These are phyloP conservation scores for Aphrocallistes beatrix DNA, from an alignment of 37 sponge, comb jelly and placozoan genomes.

Conservation along the genomic window DNA sequence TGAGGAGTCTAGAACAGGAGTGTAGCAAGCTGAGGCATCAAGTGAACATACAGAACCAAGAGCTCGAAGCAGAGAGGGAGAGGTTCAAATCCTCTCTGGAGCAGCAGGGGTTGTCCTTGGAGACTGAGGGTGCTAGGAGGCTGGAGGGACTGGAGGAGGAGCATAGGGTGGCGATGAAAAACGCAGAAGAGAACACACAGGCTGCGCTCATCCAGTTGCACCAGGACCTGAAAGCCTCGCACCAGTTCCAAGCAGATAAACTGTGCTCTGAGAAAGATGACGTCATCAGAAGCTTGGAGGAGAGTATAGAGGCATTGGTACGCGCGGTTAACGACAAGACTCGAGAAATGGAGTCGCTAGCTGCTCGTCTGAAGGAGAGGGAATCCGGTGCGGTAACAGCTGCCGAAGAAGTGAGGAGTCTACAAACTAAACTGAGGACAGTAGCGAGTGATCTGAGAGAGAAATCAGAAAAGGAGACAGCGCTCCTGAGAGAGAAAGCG, in stretches of 20 bases:
- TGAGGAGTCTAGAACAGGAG: background rate
- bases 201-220: background rate
- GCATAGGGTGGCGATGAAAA: background rate
- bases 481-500: background rate
- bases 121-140: background rate
- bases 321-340: background rate
- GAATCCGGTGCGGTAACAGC: background rate
- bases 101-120: background rate
- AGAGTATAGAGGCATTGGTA: background rate
- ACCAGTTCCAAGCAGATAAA: background rate
- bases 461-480: background rate
- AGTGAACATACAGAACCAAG: background rate
- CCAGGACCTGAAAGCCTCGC: background rate
- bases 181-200: constrained; percentile 9
- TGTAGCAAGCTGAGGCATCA: background rate
- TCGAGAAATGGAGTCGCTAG: background rate
- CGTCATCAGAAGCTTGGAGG: background rate
- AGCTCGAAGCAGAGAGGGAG: background rate
- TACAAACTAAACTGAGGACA: background rate
- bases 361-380: background rate
- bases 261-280: constrained; percentile 8
- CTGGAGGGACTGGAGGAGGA: background rate
- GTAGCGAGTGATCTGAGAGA: background rate
- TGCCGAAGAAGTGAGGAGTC: background rate
- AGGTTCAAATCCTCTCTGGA: background rate